Percentiles rank a stretch among this genome's conserved stretches.
These are phyloP conservation scores for Synanthedon tipuliformis DNA, from an alignment of 2,888 invertebrate species.

Conservation along the genomic window DNA sequence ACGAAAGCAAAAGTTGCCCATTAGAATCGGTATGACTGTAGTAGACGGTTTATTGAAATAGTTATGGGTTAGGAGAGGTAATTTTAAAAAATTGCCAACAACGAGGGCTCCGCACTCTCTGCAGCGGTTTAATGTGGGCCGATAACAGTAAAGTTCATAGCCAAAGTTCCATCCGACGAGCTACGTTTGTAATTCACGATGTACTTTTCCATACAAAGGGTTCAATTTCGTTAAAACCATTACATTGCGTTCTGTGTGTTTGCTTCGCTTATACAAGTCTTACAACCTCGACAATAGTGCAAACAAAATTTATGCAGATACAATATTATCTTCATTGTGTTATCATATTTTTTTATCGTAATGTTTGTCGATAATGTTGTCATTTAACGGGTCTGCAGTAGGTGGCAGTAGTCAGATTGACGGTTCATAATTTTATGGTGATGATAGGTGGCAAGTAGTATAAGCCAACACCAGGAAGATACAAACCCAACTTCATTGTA, in stretches of 20 bases:
- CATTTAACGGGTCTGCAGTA: no score
- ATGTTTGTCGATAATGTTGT: no score
- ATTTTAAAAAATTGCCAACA: conserved; percentile 60
- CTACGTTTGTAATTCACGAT: conserved; percentile 30
- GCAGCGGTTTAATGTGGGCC: conserved; percentile 54
- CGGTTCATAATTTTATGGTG: no score
- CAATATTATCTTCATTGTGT: no score
- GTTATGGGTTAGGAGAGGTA: conserved; percentile 47
- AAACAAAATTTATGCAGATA: no score
- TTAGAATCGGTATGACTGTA: conserved; percentile 50
- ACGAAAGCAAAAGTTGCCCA: conserved; percentile 57
- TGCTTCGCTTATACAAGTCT: no score
- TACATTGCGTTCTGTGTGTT: conserved; percentile 26
- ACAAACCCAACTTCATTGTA: no score
- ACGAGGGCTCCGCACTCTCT: conserved; percentile 46
- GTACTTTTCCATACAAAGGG: conserved; percentile 49
- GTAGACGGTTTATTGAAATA: conserved; percentile 59
- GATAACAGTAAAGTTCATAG: conserved; percentile 66
- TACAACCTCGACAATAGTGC: no score
- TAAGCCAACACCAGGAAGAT: no score
- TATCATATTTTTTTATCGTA: no score
- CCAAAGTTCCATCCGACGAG: conserved; percentile 51
- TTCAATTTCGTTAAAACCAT: conserved; percentile 51
- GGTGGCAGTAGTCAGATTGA: no score
- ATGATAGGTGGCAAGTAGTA: no score